Conservation (phyloP, 2,113 vertebrate species). For the Nipponia nippon region DNA sequence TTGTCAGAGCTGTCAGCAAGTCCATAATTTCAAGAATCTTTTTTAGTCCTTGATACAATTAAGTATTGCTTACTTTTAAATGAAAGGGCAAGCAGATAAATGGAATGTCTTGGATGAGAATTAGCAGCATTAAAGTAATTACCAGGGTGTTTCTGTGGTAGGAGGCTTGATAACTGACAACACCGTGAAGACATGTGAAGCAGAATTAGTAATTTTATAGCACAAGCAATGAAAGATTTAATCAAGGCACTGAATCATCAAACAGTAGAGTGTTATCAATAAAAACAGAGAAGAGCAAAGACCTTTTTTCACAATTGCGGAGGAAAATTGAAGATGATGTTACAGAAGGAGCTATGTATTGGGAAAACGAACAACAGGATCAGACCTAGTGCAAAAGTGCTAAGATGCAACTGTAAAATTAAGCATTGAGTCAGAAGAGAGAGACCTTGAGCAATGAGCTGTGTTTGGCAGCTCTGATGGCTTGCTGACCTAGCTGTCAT, state of each 20-base stretch:
- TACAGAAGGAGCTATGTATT: not conserved
- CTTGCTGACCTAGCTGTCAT: not conserved
- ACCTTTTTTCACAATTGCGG: not conserved
- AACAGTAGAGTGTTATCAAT: not conserved
- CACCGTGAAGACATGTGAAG: not conserved
- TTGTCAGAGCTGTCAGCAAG: not conserved
- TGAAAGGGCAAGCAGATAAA: not conserved
- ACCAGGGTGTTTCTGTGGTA: not conserved
- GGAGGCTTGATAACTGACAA: not conserved
- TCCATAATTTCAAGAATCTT: not conserved
- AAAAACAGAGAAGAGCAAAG: not conserved
- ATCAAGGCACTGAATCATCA: not conserved
- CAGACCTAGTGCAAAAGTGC: not conserved
- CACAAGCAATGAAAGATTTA: not conserved
- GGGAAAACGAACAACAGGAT: fast-evolving
- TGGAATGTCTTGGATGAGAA: not conserved
- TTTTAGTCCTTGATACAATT: not conserved
- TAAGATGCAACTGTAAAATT: not conserved
- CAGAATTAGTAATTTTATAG: not conserved
- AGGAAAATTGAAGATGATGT: not conserved
- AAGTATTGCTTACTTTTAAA: not conserved
- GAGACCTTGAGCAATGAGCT: not conserved
- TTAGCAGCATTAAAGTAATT: not conserved
- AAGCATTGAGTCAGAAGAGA: not conserved
- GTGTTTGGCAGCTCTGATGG: not conserved